Base-by-base conservation (phyloP, 2,797 vertebrate genomes). In the Crocidura indochinensis region DNA sequence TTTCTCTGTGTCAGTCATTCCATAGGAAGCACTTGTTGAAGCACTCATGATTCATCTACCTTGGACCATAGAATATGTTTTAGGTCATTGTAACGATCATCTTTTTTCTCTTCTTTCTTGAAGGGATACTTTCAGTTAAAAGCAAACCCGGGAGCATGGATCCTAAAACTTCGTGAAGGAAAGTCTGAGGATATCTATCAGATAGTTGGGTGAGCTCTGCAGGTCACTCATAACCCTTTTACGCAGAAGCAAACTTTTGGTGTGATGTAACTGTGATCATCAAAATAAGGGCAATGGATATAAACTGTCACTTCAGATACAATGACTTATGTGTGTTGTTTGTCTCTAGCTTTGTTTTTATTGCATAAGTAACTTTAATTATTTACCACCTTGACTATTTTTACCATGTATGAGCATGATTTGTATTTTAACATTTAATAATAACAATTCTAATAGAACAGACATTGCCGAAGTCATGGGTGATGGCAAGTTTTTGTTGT, bases 81-180 rank as follows among this genome's bases (percentile, higher is more conserved):
- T 74, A 78, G 62, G 17, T 86, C 26, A 10, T 83, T 38, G 0
- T 87, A 88, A 87, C 38, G 84, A 10, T 87, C 62, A 62, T 80
- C 56, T 80, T 46, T 94, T 56, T 49, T 92, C 44, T 88, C 68
- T 96, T 76, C 82, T 67, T 3, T 78, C 82, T 67, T 3, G 84
- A 98, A 99, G 99, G 99, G 99, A 0, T 99, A 99, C 98, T 99
- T 99, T 97, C 99, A 99, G 89, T 97, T 99, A 95, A 99, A 99
- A 98, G 99, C 99, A 93, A 99, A 99, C 96, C 99, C 99, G 11
- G 99, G 99, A 24, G 98, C 99, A 75, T 99, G 99, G 99, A 98
- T 91, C 0, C 96, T 99, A 89, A 98, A 98, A 86, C 95, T 99
- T 93, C 99, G 99, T 56, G 98, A 99, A 98, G 99, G 99, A 84